Evolutionary conservation across 2,113 vertebrate species (phyloP).

Genomic region (Phaethornis superciliosus): DNA sequence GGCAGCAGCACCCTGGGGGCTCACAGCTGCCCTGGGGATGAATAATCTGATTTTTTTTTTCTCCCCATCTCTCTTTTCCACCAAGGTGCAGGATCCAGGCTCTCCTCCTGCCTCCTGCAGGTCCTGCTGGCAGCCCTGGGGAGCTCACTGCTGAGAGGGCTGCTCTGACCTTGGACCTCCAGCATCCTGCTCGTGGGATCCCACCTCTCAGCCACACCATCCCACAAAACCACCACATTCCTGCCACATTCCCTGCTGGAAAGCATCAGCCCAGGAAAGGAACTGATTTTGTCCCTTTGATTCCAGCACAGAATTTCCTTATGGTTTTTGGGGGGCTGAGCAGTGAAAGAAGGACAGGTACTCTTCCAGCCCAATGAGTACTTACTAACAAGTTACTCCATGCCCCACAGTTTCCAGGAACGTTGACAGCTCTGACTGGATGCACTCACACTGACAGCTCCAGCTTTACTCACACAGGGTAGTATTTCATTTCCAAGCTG

Average conservation of each 20-base stretch:
- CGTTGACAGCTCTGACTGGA: background rate
- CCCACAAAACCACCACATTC: fast-evolving
- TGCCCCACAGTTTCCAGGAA: background rate
- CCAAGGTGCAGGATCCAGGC: background rate
- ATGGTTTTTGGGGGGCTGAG: background rate
- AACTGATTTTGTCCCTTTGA: fast-evolving
- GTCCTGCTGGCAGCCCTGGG: fast-evolving
- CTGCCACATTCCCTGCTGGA: background rate
- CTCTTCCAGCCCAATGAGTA: background rate
- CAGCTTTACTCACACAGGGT: fast-evolving
- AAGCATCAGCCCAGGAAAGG: background rate
- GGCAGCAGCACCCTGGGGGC: background rate
- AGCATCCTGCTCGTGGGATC: fast-evolving
- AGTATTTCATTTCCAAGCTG: background rate
- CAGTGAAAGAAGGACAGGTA: background rate
- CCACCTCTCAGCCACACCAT: background rate
- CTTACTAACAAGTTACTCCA: background rate
- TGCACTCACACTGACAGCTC: no score
- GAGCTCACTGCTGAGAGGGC: background rate
- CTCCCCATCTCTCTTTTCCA: background rate
- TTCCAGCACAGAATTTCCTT: background rate
- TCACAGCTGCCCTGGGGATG: background rate
- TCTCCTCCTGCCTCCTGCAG: background rate
- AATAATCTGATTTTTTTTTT: no score
- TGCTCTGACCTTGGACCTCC: constrained; percentile 8